phyloP scores from a whole-genome alignment of 2,113 vertebrate genomes.

The Gobius niger region DNA sequence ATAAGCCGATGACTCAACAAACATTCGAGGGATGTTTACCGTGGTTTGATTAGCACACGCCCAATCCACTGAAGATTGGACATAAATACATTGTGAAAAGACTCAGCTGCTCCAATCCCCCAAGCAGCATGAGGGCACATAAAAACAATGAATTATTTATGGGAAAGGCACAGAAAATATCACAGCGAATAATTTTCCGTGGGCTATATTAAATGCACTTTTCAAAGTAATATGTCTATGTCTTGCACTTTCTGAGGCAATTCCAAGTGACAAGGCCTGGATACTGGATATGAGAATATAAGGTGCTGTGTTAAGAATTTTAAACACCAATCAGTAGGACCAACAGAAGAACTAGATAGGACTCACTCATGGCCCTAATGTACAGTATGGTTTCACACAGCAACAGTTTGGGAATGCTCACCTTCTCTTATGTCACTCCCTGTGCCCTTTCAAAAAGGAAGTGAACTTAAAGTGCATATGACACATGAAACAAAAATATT shows the following conservation, averaged over 20 bases:
- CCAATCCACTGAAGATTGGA: conserved; percentile 74
- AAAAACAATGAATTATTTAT: conserved; percentile 79
- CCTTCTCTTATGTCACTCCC: too few relatives aligned
- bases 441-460: too few relatives aligned
- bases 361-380: too few relatives aligned
- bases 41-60: conserved; percentile 72
- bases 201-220: conserved; percentile 72
- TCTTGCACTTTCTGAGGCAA: conserved; percentile 61
- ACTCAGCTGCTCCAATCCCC: conserved; percentile 74
- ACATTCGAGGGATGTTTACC: conserved; percentile 76
- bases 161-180: conserved; percentile 69
- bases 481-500: too few relatives aligned
- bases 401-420: too few relatives aligned
- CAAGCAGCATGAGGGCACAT: conserved; percentile 71
- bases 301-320: conserved; percentile 51
- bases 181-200: conserved; percentile 73
- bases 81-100: conserved; percentile 75
- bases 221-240: conserved; percentile 67
- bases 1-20: conserved; percentile 79
- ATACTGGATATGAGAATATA: conserved; percentile 55
- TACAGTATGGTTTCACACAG: too few relatives aligned
- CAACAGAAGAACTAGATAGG: too few relatives aligned
- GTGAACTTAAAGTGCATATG: too few relatives aligned
- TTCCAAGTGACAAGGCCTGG: conserved; percentile 49
- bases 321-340: neutral